Base-by-base conservation (phyloP, 2,888 invertebrate genomes). In the Malachius bipustulatus region DNA sequence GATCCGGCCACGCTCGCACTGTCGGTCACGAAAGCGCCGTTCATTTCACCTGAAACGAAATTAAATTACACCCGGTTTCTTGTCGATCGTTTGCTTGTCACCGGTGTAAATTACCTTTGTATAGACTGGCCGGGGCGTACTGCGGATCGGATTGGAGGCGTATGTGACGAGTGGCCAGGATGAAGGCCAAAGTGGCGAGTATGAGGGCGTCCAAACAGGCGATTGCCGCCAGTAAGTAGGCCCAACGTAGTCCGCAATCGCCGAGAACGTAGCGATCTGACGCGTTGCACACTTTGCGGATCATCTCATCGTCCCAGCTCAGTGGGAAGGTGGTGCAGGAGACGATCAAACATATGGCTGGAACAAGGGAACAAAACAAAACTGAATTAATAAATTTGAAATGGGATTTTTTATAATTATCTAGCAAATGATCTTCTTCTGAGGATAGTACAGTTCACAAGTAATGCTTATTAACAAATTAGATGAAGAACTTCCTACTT, bases 221-320 rank as follows among this genome's bases (percentile, higher is more conserved):
- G 42, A 96, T 89, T 40, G 87, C 82, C 4, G 91, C 93, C 49
- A 96, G 69, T 8, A 93, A 77, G 63, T 88, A 93, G 3, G 93
- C 93, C 91, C 91, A 91, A 52, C 89, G 75, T 35, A 96, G 73
- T 42, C 82, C 82, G 58, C 96, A 96, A 14, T 81, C 76, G 24
- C 90, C 94, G 63, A 71, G 67, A 52, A 71, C 67, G 46, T 77
- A 84, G 49, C 80, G 80, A 50, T 82, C 82, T 1, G 84, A 82
- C 8, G 79, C 73, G 0, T 90, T 90, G 54, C 96, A 96, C 1
- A 93, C 82, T 53, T 79, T 77, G 43, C 80, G 75, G 16, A 94
- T 84, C 37, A 76, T 70, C 2, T 78, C 73, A 34, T 87, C 80
- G 54, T 84, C 80, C 90, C 93, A 96, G 1, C 88, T 93, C 4